Evolutionary conservation across 2,888 invertebrate genomes (phyloP), one percentile per base, ranked within the genome.

Genomic region (Ischnura elegans): DNA sequence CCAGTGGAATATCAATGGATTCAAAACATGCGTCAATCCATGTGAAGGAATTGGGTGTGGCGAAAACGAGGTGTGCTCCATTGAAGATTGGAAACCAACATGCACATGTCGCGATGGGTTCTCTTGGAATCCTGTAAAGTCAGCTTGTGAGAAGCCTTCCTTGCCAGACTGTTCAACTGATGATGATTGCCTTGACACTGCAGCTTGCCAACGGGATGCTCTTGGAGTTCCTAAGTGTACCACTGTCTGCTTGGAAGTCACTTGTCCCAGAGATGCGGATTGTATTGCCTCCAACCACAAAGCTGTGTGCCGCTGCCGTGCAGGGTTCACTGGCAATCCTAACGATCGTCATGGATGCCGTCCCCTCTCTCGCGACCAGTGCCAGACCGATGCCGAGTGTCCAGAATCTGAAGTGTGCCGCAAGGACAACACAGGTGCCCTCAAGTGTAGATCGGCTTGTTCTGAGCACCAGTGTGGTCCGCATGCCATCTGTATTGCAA

Each of bases 291-390:
- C 96, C 94, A 96, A 97, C 94, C 98, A 98, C 95, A 97, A 97
- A 95, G 98, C 98, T 86, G 97, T 97, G 95, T 99, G 99, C 95
- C 98, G 98, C 95, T 99, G 99, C 95, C 96, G 98, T 36, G 96
- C 97, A 76, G 98, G 98, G 5, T 99, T 97, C 95, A 97, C 97
- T 21, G 99, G 99, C 66, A 99, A 99, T 96, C 98, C 99, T 36
- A 98, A 98, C 95, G 98, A 98, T 95, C 97, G 99, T 45, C 97
- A 97, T 94, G 99, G 99, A n/a, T 99, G 99, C 95, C 97, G 97
- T 95, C 97, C 97, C 25, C 96, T 97, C 0, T 96, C 97, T 29
- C 97, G 97, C 95, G 97, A 98, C 95, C 97, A 98, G 95, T 99
- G 99, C 95, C 96, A 96, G 25, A 97, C 97, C 85, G 98, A 98